A percentile compares a stretch with the other conserved stretches of the same genome.
phyloP scores from a whole-genome alignment of 2,888 invertebrate species.

The Anthophora plumipes region DNA sequence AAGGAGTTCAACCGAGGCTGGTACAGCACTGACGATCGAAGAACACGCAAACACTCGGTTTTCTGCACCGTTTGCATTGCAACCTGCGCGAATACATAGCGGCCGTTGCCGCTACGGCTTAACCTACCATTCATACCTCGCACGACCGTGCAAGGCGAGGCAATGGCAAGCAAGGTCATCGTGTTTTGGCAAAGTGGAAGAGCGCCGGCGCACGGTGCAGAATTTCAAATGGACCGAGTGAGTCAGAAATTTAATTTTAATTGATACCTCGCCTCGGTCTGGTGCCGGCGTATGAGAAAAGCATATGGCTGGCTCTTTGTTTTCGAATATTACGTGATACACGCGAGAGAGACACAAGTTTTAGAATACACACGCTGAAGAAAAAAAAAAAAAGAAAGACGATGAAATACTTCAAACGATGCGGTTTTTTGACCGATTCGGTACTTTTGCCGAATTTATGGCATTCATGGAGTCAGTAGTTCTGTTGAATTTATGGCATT shows the following conservation, averaged over 20 bases:
- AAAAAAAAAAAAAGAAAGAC: background rate
- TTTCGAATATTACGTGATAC: constrained; percentile 43
- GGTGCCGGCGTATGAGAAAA: constrained; percentile 21
- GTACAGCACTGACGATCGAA: constrained; percentile 6
- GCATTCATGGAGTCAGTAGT: too few relatives aligned
- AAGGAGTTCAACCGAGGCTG: background rate
- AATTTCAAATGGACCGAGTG: constrained; percentile 57
- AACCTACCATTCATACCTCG: constrained; percentile 40
- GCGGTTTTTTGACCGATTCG: too few relatives aligned
- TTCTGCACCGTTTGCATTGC: constrained; percentile 4
- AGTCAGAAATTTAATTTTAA: constrained; percentile 66
- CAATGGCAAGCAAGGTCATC: constrained; percentile 58
- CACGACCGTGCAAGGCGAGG: constrained; percentile 42
- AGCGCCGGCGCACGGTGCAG: constrained; percentile 47
- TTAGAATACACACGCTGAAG: too few relatives aligned
- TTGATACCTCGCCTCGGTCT: constrained; percentile 42
- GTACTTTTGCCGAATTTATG: too few relatives aligned
- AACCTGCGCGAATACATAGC: constrained; percentile 16
- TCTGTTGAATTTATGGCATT: too few relatives aligned
- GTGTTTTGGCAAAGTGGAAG: constrained; percentile 61
- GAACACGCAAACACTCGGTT: constrained; percentile 3
- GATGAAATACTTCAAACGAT: too few relatives aligned
- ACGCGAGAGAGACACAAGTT: background rate
- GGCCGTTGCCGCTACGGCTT: constrained; percentile 30
- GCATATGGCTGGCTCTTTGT: constrained; percentile 25